Base-by-base conservation (phyloP, 2,113 vertebrate genomes). In the Paedocypris sp. region DNA sequence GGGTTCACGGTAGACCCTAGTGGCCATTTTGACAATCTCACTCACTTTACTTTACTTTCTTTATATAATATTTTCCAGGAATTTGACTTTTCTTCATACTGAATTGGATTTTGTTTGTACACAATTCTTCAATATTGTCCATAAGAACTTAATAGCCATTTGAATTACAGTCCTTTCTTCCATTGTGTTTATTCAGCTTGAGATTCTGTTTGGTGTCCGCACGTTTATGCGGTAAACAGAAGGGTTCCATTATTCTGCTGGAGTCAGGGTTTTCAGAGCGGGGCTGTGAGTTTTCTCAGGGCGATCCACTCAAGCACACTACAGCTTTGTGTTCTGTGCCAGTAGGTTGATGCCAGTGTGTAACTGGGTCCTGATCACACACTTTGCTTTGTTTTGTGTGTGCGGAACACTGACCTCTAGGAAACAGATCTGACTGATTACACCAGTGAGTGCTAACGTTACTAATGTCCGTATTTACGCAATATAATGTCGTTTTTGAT, bases 331-430 rank as follows among this genome's bases (percentile, higher is more conserved):
- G 32, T 33, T 35, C 33, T 26, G 9, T 2, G 18, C 7, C 41
- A 60, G 64, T 38, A 43, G 23, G n/a, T 18, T 6, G 19, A 46
- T 3, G 48, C 46, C 48, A 18, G 10, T 53, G 35, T 57, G 41
- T 18, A 47, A 56, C 28, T 64, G 51, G 33, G 52, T 58, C 36
- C 25, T 4, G 47, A 19, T 66, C 33, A 45, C 19, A 45, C n/a
- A 31, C n/a, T 23, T 52, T n/a, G 5, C 25, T 43, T 45, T 65
- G 32, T 65, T 49, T 31, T 11, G 9, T n/a, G n/a, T 6, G 23
- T 32, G 49, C 12, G 19, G 19, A 25, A 35, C 49, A 53, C 11
- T 45, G 49, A 20, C 39, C 22, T 42, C 36, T 25, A 45, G 60
- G 39, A 13, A 43, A 28, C 26, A 13, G 6, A 13, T 32, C 22